Evolutionary conservation across 2,113 vertebrate species (phyloP), one percentile per base, ranked within the genome.

Genomic region (Melierax canorus): DNA sequence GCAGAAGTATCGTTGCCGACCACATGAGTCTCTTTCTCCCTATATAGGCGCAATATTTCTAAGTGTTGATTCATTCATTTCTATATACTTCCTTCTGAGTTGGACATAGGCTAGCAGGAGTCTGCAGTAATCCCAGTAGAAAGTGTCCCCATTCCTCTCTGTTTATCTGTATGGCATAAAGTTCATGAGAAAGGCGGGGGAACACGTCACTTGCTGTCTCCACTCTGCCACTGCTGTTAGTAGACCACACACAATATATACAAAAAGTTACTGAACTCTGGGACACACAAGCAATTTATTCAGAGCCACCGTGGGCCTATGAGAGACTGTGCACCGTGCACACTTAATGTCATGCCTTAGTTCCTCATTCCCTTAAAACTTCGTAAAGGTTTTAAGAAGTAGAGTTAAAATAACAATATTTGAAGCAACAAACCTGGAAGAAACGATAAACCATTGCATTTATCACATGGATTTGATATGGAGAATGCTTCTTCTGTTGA

Each of bases 391-490:
- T 86, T 59, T 66, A 64, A 86, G 72, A 83, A 39, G 21, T 30
- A 36, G 39, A 76, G 36, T 48, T 75, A 38, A 73, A 90, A 39
- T 56, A 59, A 22, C 10, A 56, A 5, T 88, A 88, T 64, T 30
- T 50, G 26, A 83, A 85, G 56, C 17, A 53, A 24, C 12, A 48
- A 66, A 75, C 27, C 23, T 34, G 60, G 66, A 86, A 68, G 51
- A 69, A 92, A 62, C 3, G 1, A 75, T 68, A 53, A 86, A 73
- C 18, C 4, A 3, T 23, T 75, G 34, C 19, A 23, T 88, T 94
- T 83, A 60, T 63, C 0, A 0, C n/a, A 38, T 60, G 36, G 53
- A 60, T 67, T 82, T 85, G 46, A 27, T 55, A 59, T 0, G 3
- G 48, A 72, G 53, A 84, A 84, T 69, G 22, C 16, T 15, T 78